phyloP scores from a whole-genome alignment of 2,888 invertebrate genomes.

The Escarpia spicata region DNA sequence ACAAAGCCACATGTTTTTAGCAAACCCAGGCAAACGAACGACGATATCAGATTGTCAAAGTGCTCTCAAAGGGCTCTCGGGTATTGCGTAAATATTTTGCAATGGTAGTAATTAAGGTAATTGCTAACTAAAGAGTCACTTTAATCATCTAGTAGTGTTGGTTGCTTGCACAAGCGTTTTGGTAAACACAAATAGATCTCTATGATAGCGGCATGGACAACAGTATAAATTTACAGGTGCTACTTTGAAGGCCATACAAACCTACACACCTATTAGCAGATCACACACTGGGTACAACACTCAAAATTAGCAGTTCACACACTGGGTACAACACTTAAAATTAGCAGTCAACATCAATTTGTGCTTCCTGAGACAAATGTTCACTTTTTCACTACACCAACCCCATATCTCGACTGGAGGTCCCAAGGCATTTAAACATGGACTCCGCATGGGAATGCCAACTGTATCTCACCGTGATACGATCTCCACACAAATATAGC shows the following conservation, averaged over 20 bases:
- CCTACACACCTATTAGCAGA: not conserved
- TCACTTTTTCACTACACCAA: not conserved
- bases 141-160: not conserved
- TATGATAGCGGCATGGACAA: not conserved
- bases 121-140: not conserved
- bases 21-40: not conserved
- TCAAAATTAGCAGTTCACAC: too few relatives aligned
- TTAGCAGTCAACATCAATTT: not conserved
- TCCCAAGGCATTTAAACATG: conserved; percentile 13
- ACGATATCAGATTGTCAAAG: not conserved
- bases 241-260: not conserved
- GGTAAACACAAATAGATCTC: not conserved
- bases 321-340: not conserved
- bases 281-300: too few relatives aligned
- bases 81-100: not conserved
- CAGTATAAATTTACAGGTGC: not conserved
- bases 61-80: not conserved
- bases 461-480: not conserved
- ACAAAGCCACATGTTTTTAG: not conserved
- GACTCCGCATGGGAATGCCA: not conserved
- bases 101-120: not conserved
- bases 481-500: conserved; percentile 6
- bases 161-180: not conserved
- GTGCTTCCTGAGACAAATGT: not conserved
- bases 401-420: not conserved